A percentile compares a stretch with the other conserved stretches of the same genome.
These are phyloP conservation scores for Holocentrus rufus DNA, from an alignment of 2,797 vertebrate genomes.

Conservation along the genomic window DNA sequence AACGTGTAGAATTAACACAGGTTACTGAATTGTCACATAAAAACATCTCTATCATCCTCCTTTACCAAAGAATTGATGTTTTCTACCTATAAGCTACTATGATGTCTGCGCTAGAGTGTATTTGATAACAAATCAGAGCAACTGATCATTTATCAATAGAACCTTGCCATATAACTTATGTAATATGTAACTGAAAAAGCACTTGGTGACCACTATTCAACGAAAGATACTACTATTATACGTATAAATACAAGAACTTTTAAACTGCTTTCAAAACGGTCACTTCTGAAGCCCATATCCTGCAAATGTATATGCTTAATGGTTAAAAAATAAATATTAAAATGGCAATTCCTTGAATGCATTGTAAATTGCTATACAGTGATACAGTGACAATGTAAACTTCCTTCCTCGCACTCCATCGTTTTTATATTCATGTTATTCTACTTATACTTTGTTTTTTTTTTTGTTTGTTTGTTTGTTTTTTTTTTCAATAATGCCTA, in stretches of 20 bases:
- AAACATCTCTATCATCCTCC: constrained; percentile 54
- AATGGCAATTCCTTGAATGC: constrained; percentile 41
- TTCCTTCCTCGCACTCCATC: constrained; percentile 22
- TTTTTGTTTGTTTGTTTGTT: constrained; percentile 19
- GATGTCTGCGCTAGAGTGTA: constrained; percentile 41
- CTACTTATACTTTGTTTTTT: constrained; percentile 34
- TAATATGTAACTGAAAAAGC: constrained; percentile 41
- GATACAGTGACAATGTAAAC: constrained; percentile 20
- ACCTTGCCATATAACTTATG: constrained; percentile 30
- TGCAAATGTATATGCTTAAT: background rate
- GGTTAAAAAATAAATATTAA: constrained; percentile 5
- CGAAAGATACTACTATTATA: constrained; percentile 33
- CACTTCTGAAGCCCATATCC: constrained; percentile 15
- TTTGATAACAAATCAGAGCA: constrained; percentile 25
- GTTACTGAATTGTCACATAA: constrained; percentile 42
- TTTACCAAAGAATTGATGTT: constrained; percentile 80
- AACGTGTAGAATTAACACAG: constrained; percentile 45
- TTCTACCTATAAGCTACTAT: constrained; percentile 35
- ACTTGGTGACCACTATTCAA: constrained; percentile 23
- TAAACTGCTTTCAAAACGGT: constrained; percentile 5
- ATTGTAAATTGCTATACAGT: constrained; percentile 43
- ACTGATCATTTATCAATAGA: constrained; percentile 20
- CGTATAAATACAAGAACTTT: background rate
- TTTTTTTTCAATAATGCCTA: constrained; percentile 32
- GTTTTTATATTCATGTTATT: constrained; percentile 48